Percentiles rank a stretch among this genome's conserved stretches.
Evolutionary conservation across 2,888 invertebrate species (phyloP).

Genomic region (Melangyna quadrimaculata): DNA sequence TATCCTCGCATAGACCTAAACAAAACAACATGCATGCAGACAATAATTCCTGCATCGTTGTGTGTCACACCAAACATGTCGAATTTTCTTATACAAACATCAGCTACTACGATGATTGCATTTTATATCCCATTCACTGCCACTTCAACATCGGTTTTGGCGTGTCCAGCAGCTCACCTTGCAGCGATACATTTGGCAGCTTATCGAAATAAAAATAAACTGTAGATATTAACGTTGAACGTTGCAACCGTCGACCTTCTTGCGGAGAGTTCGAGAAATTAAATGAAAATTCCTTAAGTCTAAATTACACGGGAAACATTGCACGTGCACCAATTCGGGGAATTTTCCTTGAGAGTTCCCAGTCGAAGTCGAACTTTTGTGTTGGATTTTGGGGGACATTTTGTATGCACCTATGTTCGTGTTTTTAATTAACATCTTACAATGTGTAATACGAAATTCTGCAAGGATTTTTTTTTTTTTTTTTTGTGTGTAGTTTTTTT

Average conservation of each 20-base stretch:
- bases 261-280: neutral
- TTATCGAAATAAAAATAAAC: slow-evolving; percentile 20
- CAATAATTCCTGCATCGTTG: slow-evolving; percentile 42
- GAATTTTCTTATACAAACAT: neutral
- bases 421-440: slow-evolving; percentile 67
- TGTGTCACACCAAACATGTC: slow-evolving; percentile 35
- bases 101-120: slow-evolving; percentile 24
- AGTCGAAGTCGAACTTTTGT: slow-evolving; percentile 10
- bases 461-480: neutral
- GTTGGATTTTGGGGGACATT: slow-evolving; percentile 14
- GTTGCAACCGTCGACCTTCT: neutral
- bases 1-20: slow-evolving; percentile 13
- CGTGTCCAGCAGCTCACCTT: slow-evolving; percentile 5
- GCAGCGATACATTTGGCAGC: neutral
- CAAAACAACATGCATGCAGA: neutral
- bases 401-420: slow-evolving; percentile 7
- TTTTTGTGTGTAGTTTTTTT: neutral
- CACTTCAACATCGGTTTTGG: neutral
- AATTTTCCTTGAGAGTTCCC: slow-evolving; percentile 44
- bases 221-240: slow-evolving; percentile 1
- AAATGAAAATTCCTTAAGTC: slow-evolving; percentile 65
- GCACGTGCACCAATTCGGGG: slow-evolving; percentile 61
- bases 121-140: slow-evolving; percentile 55
- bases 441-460: slow-evolving; percentile 41
- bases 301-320: slow-evolving; percentile 66